Evolutionary conservation across 2,797 vertebrate genomes (phyloP).

Genomic region (Borostomias antarcticus): DNA sequence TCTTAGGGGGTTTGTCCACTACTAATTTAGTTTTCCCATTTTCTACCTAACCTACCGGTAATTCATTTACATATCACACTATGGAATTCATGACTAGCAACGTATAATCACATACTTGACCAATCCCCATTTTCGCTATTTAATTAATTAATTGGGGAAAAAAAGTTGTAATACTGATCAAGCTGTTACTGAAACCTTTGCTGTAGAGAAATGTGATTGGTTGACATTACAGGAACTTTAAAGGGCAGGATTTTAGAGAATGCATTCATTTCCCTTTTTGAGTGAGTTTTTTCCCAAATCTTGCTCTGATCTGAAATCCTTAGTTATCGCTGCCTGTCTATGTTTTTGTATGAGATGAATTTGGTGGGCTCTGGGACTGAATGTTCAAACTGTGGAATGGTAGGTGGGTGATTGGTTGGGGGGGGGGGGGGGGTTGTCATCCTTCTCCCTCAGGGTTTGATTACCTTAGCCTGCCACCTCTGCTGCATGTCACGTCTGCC

Average conservation of each 20-base stretch:
- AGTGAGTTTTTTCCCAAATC: slow-evolving; percentile 33
- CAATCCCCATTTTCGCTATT: slow-evolving; percentile 68
- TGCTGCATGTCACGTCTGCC: slow-evolving; percentile 73
- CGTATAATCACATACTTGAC: slow-evolving; percentile 37
- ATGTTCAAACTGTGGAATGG: slow-evolving; percentile 33
- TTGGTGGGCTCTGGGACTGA: slow-evolving; percentile 29
- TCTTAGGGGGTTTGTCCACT: slow-evolving; percentile 23
- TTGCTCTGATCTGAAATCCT: slow-evolving; percentile 36
- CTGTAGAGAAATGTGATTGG: slow-evolving; percentile 22
- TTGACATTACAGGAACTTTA: slow-evolving; percentile 34
- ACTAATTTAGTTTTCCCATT: slow-evolving; percentile 17
- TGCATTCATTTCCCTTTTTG: slow-evolving; percentile 33
- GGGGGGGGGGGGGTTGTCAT: slow-evolving; percentile 17
- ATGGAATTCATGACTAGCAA: slow-evolving; percentile 36
- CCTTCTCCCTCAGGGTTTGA: slow-evolving; percentile 52
- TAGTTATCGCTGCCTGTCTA: slow-evolving; percentile 45
- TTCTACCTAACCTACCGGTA: slow-evolving; percentile 36
- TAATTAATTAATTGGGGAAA: slow-evolving; percentile 41
- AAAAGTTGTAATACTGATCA: slow-evolving; percentile 45
- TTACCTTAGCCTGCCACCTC: slow-evolving; percentile 56
- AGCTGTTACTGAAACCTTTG: slow-evolving; percentile 39
- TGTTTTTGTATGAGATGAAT: slow-evolving; percentile 48
- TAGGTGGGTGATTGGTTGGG: too few relatives aligned
- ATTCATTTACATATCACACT: slow-evolving; percentile 59
- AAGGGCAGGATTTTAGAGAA: slow-evolving; percentile 46